These are phyloP conservation scores for Drosophila leontia DNA, from an alignment of 1,140 invertebrate species.

Conservation along the genomic window DNA sequence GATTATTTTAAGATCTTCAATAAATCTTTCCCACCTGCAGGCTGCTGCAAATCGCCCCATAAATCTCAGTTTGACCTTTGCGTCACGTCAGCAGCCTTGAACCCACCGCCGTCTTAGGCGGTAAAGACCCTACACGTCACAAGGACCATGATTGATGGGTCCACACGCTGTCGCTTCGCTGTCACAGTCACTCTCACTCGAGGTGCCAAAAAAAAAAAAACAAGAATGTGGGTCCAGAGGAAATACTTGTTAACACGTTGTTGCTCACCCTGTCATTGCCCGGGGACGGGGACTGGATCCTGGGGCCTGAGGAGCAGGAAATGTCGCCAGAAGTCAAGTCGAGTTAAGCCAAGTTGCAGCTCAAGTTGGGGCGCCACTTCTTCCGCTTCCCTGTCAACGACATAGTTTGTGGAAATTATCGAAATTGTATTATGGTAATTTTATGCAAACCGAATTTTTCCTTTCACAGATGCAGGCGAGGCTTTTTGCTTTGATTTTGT, in stretches of 20 bases:
- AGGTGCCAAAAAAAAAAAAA: slow-evolving; percentile 41
- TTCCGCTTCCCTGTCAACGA: slow-evolving; percentile 21
- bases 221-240: slow-evolving; percentile 12
- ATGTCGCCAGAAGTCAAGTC: slow-evolving; percentile 41
- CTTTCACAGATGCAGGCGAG: slow-evolving; percentile 40
- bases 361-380: slow-evolving; percentile 19
- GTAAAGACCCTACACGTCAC: slow-evolving; percentile 34
- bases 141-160: slow-evolving; percentile 44
- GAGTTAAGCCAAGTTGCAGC: slow-evolving; percentile 46
- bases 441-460: slow-evolving; percentile 66
- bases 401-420: slow-evolving; percentile 66
- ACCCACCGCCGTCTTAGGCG: slow-evolving; percentile 9
- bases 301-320: slow-evolving; percentile 6
- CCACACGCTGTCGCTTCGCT: slow-evolving; percentile 20
- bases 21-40: slow-evolving; percentile 22
- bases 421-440: slow-evolving; percentile 78
- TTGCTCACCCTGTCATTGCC: slow-evolving; percentile 22
- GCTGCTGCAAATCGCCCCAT: slow-evolving; percentile 29
- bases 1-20: slow-evolving; percentile 20
- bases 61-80: slow-evolving; percentile 44
- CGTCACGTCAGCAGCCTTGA: slow-evolving; percentile 44
- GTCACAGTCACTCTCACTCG: slow-evolving; percentile 24
- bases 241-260: slow-evolving; percentile 57
- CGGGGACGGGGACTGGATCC: neutral
- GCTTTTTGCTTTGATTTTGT: slow-evolving; percentile 62